Base-by-base conservation (phyloP, 1,140 invertebrate species). In the Dendroctonus valens region DNA sequence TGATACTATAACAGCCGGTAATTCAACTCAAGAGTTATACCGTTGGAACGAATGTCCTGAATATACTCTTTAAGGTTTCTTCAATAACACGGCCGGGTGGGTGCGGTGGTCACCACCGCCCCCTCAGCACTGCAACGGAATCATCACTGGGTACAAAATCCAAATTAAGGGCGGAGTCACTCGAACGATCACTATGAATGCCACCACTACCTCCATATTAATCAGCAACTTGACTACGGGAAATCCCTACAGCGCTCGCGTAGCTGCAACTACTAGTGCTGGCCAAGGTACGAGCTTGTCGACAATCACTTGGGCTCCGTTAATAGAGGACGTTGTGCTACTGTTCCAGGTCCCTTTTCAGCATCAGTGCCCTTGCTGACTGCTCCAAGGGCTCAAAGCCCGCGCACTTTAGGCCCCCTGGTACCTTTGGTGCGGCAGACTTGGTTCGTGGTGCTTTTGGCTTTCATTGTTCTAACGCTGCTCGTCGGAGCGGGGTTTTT, bases 31-130 rank as follows among this genome's bases (percentile, higher is more conserved):
- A 1, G 9, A 9, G 9, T n/a, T 14, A 11, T 2, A 14, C 51
- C 51, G 37, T 53, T 53, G 1, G 8, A n/a, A n/a, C 26, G 26
- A 26, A 26, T 26, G 26, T 26, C 1, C 26, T 26, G 26, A 26
- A 26, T 26, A 1, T 26, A 3, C 38, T 53, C 5, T 41, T 63
- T 6, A 11, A 58, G 55, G 91, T n/a, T 89, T 93, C 80, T 84
- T 93, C 53, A 94, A 93, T 70, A 82, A 87, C 50, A 93, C 89
- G 3, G 88, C 90, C 7, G 81, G 81, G 6, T 83, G 78, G 82
- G 84, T 96, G 5, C 79, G 86, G 67, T 96, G 93, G 93, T 84
- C 87, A 9, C 86, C 92, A 0, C 93, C 93, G 2, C 86, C 89
- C 0, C 84, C 86, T 37, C 84, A 86, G 64, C 87, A 92, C 65